phyloP scores from a whole-genome alignment of 2,113 vertebrate species.

The Puntigrus tetrazona region DNA sequence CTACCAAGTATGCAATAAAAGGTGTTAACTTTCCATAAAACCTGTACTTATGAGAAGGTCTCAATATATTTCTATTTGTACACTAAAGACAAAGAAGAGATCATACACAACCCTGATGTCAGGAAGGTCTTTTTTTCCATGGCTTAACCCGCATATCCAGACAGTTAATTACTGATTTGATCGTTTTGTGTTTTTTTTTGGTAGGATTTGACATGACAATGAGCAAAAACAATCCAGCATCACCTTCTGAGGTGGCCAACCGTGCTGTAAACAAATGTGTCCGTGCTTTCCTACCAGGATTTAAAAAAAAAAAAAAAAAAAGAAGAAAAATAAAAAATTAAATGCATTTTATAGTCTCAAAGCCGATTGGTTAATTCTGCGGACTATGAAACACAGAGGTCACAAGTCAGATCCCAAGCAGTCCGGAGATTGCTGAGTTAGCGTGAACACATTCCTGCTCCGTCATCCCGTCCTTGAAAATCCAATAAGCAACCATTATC shows the following conservation, averaged over 20 bases:
- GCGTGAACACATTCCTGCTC: not conserved
- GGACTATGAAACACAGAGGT: not conserved
- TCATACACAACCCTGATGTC: constrained; percentile 3
- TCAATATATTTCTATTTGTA: not conserved
- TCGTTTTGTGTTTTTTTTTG: too few species aligned
- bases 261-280: not conserved
- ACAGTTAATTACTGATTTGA: not conserved
- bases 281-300: not conserved
- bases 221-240: constrained; percentile 10
- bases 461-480: not conserved
- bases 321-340: too few species aligned
- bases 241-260: not conserved
- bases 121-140: constrained; percentile 22
- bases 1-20: not conserved
- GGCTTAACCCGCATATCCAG: constrained; percentile 25
- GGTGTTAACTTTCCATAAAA: not conserved
- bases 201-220: not conserved
- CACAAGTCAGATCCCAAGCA: not conserved
- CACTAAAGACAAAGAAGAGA: constrained; percentile 9
- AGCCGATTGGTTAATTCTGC: not conserved
- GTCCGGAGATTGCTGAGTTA: constrained; percentile 11
- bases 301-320: not conserved
- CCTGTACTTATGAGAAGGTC: not conserved
- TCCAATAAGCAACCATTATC: not conserved
- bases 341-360: not conserved